Conservation (phyloP, 2,113 vertebrate genomes). For the Eudyptes chrysolophus region DNA sequence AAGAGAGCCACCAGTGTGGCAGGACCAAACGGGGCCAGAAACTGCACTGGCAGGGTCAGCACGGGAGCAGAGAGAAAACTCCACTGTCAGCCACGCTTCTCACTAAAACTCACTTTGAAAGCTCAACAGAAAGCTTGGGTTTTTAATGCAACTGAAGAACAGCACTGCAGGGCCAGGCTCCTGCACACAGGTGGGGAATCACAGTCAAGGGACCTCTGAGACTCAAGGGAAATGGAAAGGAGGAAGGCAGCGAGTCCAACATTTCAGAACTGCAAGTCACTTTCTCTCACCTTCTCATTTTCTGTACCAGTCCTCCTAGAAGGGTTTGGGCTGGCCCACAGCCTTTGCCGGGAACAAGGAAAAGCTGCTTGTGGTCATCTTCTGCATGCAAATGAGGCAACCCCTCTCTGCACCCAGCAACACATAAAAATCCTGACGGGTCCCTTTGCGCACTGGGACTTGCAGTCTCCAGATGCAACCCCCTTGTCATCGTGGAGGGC, state of each 20-base stretch:
- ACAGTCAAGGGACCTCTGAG: not conserved
- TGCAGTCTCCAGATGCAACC: not conserved
- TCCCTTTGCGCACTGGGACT: not conserved
- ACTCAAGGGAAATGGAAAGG: not conserved
- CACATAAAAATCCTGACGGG: not conserved
- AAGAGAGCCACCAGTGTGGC: not conserved
- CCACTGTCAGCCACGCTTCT: not conserved
- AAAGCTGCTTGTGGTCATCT: not conserved
- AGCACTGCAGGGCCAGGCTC: not conserved
- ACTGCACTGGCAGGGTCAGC: not conserved
- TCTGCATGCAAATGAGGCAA: not conserved
- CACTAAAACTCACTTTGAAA: not conserved
- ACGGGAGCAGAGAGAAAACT: not conserved
- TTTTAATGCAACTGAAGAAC: not conserved
- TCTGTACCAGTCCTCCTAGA: not conserved
- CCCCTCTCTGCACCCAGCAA: not conserved
- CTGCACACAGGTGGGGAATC: not conserved
- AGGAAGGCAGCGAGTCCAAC: not conserved
- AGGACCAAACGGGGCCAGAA: not conserved
- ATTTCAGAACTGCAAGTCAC: not conserved
- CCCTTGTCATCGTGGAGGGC: not conserved
- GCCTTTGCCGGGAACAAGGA: not conserved
- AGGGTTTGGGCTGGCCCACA: not conserved
- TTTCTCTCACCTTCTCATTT: not conserved
- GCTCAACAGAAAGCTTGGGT: not conserved